A percentile compares a stretch with the other conserved stretches of the same genome.
Conservation (phyloP, 2,888 invertebrate species). For the Coelopa pilipes region DNA sequence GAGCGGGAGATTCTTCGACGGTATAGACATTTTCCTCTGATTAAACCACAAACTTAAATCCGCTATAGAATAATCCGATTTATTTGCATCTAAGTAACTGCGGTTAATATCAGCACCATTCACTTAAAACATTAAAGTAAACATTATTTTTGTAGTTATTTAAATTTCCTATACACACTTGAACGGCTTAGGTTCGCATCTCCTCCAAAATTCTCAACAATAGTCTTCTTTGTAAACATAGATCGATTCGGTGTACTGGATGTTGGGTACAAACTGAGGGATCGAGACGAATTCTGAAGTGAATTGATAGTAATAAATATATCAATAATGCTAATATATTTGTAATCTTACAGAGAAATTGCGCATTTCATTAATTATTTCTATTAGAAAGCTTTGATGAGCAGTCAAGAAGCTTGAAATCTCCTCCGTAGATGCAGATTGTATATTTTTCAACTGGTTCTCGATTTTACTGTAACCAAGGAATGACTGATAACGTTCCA, state of each 20-base stretch:
- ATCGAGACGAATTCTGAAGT: conserved; percentile 42
- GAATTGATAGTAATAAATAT: conserved; percentile 9
- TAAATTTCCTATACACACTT: conserved; percentile 44
- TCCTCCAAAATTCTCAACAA: conserved; percentile 37
- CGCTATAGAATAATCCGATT: conserved; percentile 64
- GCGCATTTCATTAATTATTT: conserved; percentile 63
- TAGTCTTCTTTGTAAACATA: conserved; percentile 31
- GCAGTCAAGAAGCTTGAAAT: conserved; percentile 58
- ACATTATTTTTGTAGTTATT: not conserved
- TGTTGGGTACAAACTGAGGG: conserved; percentile 47
- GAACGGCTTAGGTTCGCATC: conserved; percentile 53
- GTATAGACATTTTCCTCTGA: conserved; percentile 50
- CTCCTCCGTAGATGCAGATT: conserved; percentile 55
- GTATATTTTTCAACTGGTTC: conserved; percentile 53
- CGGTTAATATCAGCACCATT: conserved; percentile 65
- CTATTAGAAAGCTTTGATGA: conserved; percentile 60
- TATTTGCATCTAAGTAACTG: conserved; percentile 65
- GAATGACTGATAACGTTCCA: not conserved
- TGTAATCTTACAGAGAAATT: conserved; percentile 57
- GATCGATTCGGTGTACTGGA: conserved; percentile 64
- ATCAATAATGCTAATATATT: not conserved
- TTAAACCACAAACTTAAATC: conserved; percentile 65
- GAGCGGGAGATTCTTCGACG: conserved; percentile 32
- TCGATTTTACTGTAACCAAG: conserved; percentile 56
- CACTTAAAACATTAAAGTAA: conserved; percentile 49